These are phyloP conservation scores for Pogonus chalceus DNA, from an alignment of 1,140 invertebrate species.

Conservation along the genomic window DNA sequence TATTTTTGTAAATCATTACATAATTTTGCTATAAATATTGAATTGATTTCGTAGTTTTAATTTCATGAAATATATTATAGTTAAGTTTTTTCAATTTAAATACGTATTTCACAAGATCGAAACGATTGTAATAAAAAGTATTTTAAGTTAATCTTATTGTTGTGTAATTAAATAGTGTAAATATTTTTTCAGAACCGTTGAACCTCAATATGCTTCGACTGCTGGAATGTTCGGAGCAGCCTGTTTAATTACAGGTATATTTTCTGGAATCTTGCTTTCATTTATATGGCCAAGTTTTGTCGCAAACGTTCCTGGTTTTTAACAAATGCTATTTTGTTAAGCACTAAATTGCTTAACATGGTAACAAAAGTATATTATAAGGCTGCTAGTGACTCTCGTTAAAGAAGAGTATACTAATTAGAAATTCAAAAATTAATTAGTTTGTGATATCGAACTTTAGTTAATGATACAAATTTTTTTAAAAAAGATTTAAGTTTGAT, in stretches of 20 bases:
- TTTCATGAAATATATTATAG: too few species aligned
- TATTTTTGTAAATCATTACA: too few species aligned
- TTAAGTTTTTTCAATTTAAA: not conserved
- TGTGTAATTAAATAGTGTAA: not conserved
- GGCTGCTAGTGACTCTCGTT: slow-evolving; percentile 4
- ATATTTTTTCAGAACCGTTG: slow-evolving; percentile 59
- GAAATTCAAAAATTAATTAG: too few species aligned
- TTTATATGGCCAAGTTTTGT: slow-evolving; percentile 57
- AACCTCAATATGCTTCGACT: slow-evolving; percentile 67
- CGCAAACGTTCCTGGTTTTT: slow-evolving; percentile 30
- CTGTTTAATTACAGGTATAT: slow-evolving; percentile 80
- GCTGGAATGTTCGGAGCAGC: slow-evolving; percentile 95
- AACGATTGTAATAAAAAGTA: too few species aligned
- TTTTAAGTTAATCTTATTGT: slow-evolving; percentile 1
- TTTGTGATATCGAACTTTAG: too few species aligned
- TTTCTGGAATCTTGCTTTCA: slow-evolving; percentile 70
- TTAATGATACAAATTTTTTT: too few species aligned
- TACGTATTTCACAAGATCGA: not conserved
- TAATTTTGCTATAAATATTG: too few species aligned
- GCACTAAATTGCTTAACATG: not conserved
- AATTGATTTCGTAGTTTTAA: too few species aligned
- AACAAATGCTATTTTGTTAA: slow-evolving; percentile 25
- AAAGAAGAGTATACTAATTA: slow-evolving; percentile 1
- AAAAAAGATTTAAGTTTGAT: too few species aligned
- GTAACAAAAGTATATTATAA: not conserved